These are phyloP conservation scores for Rhodophaea formosa DNA, from an alignment of 2,888 invertebrate species.

Conservation along the genomic window DNA sequence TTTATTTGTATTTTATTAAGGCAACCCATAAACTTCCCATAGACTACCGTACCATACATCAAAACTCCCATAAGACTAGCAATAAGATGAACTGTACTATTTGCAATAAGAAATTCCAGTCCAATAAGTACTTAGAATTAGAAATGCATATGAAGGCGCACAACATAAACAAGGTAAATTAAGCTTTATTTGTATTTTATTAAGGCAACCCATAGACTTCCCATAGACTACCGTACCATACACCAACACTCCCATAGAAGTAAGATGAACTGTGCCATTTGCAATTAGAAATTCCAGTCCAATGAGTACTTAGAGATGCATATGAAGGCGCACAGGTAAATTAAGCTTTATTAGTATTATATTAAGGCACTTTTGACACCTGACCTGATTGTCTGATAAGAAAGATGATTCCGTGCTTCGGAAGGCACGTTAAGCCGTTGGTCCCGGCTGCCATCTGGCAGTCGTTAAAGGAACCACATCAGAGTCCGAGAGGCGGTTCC, in stretches of 20 bases:
- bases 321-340: slow-evolving; percentile 83
- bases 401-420: too few relatives aligned
- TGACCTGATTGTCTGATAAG: too few relatives aligned
- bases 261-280: slow-evolving; percentile 83
- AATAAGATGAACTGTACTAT: slow-evolving; percentile 83
- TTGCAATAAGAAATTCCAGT: slow-evolving; percentile 87
- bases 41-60: slow-evolving; percentile 81
- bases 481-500: too few relatives aligned
- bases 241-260: slow-evolving; percentile 86
- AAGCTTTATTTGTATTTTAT: slow-evolving; percentile 38
- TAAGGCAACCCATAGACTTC: slow-evolving; percentile 80
- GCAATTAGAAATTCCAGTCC: slow-evolving; percentile 87
- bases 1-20: slow-evolving; percentile 50
- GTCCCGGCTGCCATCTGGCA: too few relatives aligned
- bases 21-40: slow-evolving; percentile 77
- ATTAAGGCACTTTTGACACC: slow-evolving; percentile 71
- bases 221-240: slow-evolving; percentile 68
- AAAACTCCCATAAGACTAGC: slow-evolving; percentile 84
- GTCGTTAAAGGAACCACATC: too few relatives aligned
- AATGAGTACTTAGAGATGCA: slow-evolving; percentile 86
- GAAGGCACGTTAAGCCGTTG: too few relatives aligned
- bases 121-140: slow-evolving; percentile 82
- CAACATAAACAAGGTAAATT: slow-evolving; percentile 34
- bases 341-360: slow-evolving; percentile 40
- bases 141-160: slow-evolving; percentile 90